Evolutionary conservation across 2,113 vertebrate species (phyloP).

Genomic region (Catharus fuscescens): DNA sequence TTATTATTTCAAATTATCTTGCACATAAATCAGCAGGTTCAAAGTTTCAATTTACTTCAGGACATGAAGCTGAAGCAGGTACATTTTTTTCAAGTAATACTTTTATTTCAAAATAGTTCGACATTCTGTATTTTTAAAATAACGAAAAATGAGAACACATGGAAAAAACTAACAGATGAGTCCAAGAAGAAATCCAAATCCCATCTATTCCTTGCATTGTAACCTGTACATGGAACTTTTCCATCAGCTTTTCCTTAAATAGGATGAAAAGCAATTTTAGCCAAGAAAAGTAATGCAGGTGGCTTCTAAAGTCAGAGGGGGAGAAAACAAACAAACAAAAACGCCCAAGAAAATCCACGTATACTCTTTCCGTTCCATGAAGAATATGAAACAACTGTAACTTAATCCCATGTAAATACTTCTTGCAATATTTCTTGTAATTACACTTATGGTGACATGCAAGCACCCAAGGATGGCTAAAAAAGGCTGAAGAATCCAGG

Average conservation of each 20-base stretch:
- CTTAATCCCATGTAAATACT: not conserved
- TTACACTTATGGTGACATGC: not conserved
- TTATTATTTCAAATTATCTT: not conserved
- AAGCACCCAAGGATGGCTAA: not conserved
- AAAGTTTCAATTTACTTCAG: not conserved
- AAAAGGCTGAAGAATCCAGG: conserved; percentile 35
- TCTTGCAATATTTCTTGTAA: not conserved
- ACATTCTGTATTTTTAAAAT: not conserved
- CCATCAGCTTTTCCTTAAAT: not conserved
- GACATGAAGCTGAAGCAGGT: not conserved
- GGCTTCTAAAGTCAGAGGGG: not conserved
- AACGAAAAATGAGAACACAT: not conserved
- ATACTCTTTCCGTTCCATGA: not conserved
- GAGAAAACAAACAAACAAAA: not conserved
- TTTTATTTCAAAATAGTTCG: not conserved
- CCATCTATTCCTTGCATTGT: not conserved
- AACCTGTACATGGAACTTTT: not conserved
- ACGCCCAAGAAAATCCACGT: not conserved
- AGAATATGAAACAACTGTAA: not conserved
- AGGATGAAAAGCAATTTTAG: not conserved
- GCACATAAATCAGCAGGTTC: not conserved
- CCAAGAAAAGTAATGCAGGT: not conserved
- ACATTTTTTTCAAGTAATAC: not conserved
- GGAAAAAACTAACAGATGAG: not conserved
- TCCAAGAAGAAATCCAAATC: not conserved